Conservation (phyloP, 2,113 vertebrate genomes). For the Jaculus jaculus region DNA sequence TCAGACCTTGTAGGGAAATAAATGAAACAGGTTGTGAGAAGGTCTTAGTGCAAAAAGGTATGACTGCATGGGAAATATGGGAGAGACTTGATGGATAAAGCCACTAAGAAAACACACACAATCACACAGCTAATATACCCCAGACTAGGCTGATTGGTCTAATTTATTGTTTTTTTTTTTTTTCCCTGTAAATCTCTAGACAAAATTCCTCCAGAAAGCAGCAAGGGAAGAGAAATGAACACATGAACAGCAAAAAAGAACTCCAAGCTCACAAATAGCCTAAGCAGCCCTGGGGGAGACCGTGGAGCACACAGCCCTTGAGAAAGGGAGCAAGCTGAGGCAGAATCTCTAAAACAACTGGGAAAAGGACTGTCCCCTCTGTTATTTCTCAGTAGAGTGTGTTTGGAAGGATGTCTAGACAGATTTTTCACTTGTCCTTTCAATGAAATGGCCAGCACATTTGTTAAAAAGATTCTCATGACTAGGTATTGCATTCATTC, state of each 20-base stretch:
- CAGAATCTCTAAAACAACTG: neutral
- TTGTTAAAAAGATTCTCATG: neutral
- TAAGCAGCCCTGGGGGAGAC: neutral
- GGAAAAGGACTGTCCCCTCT: neutral
- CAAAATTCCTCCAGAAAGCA: neutral
- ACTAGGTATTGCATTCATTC: neutral
- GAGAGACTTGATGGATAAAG: neutral
- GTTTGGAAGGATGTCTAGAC: accelerated
- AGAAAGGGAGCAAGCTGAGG: neutral
- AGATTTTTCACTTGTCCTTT: neutral
- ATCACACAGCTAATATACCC: neutral
- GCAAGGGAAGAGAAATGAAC: neutral
- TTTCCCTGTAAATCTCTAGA: neutral
- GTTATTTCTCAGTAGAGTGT: accelerated
- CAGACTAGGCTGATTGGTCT: neutral
- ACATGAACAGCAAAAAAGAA: neutral
- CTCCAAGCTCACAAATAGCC: neutral
- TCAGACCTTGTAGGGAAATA: neutral
- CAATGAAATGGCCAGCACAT: neutral
- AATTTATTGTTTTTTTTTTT: neutral
- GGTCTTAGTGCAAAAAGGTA: neutral
- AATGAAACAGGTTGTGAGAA: neutral
- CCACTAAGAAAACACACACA: neutral
- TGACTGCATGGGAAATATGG: neutral
- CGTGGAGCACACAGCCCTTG: accelerated